Evolutionary conservation across 2,888 invertebrate species (phyloP), one percentile per base, ranked within the genome.

Genomic region (Mesochorus sp.): DNA sequence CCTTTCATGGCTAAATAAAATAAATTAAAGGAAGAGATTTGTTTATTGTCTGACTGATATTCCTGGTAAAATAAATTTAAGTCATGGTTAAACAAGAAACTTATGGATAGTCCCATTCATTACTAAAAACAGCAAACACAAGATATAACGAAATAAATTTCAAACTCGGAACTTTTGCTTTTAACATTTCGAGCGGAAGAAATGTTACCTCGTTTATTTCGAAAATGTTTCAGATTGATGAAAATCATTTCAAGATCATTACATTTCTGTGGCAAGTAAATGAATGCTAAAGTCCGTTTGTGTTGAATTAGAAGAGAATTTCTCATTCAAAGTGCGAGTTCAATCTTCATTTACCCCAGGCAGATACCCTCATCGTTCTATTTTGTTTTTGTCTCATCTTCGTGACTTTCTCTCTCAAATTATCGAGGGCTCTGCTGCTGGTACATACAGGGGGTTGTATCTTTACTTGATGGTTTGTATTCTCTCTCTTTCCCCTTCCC

Each of bases 381-480:
- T 66, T 77, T 68, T 44, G 47, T 34, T 70, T n/a, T 74, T 59
- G 42, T 24, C 55, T 24, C 44, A 31, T n/a, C 14, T 37, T 55
- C 44, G 34, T 44, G 37, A 70, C 34, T 70, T 64, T n/a, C 55
- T 26, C n/a, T n/a, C 12, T 14, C 34, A 57, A 57, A 73, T 73
- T 62, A 49, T 47, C 61, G 55, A 64, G 59, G 59, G 42, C 28
- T 8, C 26, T n/a, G n/a, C n/a, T n/a, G n/a, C n/a, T n/a, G 51
- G 34, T 21, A 37, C 21, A 61, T 44, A 67, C 21, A 55, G 37
- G 26, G 53, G 21, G 17, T 39, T 31, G 21, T 31, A 44, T 44
- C 55, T 21, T 31, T 3, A 21, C 31, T 42, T 12, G 61, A 39
- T 14, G 49, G 26, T n/a, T n/a, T n/a, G n/a, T n/a, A n/a, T n/a